Percentiles rank a stretch among this genome's conserved stretches.
Evolutionary conservation across 2,113 vertebrate genomes (phyloP).

Genomic region (Macroglossus sobrinus): DNA sequence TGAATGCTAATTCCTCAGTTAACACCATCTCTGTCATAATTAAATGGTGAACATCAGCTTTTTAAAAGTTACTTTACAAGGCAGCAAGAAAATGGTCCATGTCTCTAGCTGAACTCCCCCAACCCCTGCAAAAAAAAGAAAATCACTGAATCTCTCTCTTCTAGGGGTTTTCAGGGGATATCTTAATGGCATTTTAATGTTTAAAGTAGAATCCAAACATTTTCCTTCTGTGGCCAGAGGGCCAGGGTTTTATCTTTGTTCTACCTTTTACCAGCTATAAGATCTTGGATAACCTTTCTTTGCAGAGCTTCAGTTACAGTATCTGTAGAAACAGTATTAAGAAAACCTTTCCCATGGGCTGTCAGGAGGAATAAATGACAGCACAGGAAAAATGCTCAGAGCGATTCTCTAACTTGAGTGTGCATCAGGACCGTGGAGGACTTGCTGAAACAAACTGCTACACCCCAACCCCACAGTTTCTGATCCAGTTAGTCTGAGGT

Average conservation of each 20-base stretch:
- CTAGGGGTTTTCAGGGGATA: neutral
- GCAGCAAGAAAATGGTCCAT: neutral
- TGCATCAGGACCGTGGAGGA: fast-evolving
- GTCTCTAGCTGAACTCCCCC: neutral
- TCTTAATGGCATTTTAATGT: neutral
- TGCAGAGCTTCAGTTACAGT: neutral
- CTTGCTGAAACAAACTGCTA: neutral
- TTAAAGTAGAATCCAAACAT: neutral
- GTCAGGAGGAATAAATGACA: neutral
- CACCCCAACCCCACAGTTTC: neutral
- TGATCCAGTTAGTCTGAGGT: too few relatives aligned
- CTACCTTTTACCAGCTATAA: neutral
- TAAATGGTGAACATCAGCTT: neutral
- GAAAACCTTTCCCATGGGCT: neutral
- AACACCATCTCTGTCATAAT: neutral
- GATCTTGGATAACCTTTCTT: neutral
- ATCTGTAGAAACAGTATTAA: neutral
- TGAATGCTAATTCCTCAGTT: neutral
- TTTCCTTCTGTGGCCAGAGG: neutral
- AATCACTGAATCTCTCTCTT: neutral
- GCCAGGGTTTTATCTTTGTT: neutral
- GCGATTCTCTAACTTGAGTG: neutral
- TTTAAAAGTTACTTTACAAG: neutral
- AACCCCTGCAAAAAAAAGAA: neutral
- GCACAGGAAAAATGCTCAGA: neutral